Evolutionary conservation across 2,888 invertebrate genomes (phyloP), one percentile per base, ranked within the genome.

Genomic region (Eilema sororculum): DNA sequence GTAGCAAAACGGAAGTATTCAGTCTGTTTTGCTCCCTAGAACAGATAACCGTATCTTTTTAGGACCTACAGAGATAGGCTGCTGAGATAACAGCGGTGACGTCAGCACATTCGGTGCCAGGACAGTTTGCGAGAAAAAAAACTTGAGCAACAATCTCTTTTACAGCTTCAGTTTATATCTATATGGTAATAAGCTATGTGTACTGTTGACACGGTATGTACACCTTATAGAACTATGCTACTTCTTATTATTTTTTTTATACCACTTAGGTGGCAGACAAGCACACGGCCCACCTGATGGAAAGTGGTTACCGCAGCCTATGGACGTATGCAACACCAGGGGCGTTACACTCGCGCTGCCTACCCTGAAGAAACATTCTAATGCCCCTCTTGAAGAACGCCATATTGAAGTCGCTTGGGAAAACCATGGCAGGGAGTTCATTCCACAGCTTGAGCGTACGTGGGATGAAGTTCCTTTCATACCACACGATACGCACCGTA

Each of bases 61-160:
- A 68, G 74, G 60, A 78, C 72, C 76, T 74, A 78, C 78, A 74
- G 74, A 79, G 81, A 79, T 79, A 79, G 76, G 74, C 52, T 65
- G 30, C 57, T 52, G 20, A 71, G 79, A 79, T 81, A 81, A 73
- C 25, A 69, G 58, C 65, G 66, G 62, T 58, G 60, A 65, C 74
- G 77, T 79, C 79, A 79, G 81, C 79, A 71, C 69, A 74, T 81
- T 72, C 66, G 64, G 62, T 72, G 79, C 77, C 81, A 76, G 71
- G 70, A 71, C 72, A 66, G 56, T 46, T 46, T 57, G 65, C 16
- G 20, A 60, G 68, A 30, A 56, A 58, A 56, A 58, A 71, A 70
- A 67, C 52, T 66, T 56, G 73, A 73, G 74, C 66, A 68, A 76
- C 24, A 76, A 70, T 67, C 68, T 64, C 63, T 79, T 79, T 81